Conservation (phyloP, 2,888 invertebrate genomes). For the Psylliodes chrysocephalus region DNA sequence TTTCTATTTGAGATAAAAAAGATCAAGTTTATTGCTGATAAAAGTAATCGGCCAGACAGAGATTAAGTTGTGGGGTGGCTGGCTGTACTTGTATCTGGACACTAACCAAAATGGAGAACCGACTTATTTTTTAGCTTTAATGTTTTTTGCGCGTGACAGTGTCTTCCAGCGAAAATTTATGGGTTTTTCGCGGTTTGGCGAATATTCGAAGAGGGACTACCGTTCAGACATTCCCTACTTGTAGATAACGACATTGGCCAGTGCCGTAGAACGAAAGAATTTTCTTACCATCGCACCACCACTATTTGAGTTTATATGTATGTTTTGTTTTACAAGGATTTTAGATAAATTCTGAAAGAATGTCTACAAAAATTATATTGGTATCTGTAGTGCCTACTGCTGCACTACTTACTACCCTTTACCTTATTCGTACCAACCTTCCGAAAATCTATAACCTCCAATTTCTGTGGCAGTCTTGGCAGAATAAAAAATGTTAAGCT, state of each 20-base stretch:
- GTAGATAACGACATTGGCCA: constrained; percentile 34
- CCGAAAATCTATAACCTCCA: too few relatives aligned
- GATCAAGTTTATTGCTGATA: constrained; percentile 39
- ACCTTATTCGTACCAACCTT: too few relatives aligned
- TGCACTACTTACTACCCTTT: too few relatives aligned
- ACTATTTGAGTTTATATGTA: too few relatives aligned
- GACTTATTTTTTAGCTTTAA: constrained; percentile 53
- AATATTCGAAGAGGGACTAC: constrained; percentile 46
- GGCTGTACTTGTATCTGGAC: constrained; percentile 31
- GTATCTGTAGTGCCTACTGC: too few relatives aligned
- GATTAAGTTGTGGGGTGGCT: constrained; percentile 44
- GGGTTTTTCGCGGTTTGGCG: constrained; percentile 49
- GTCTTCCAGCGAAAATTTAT: constrained; percentile 53
- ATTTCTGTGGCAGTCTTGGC: too few relatives aligned
- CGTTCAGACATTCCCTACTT: constrained; percentile 32
- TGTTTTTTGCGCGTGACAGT: constrained; percentile 53
- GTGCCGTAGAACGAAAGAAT: constrained; percentile 32
- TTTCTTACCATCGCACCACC: too few relatives aligned
- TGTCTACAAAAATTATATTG: too few relatives aligned
- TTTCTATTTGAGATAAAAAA: constrained; percentile 35
- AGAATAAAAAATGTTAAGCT: too few relatives aligned
- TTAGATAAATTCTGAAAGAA: too few relatives aligned
- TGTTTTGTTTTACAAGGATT: too few relatives aligned
- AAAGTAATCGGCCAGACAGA: constrained; percentile 36
- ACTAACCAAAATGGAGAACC: constrained; percentile 51